Conservation (phyloP, 2,888 invertebrate genomes). For the Idaea aversata region DNA sequence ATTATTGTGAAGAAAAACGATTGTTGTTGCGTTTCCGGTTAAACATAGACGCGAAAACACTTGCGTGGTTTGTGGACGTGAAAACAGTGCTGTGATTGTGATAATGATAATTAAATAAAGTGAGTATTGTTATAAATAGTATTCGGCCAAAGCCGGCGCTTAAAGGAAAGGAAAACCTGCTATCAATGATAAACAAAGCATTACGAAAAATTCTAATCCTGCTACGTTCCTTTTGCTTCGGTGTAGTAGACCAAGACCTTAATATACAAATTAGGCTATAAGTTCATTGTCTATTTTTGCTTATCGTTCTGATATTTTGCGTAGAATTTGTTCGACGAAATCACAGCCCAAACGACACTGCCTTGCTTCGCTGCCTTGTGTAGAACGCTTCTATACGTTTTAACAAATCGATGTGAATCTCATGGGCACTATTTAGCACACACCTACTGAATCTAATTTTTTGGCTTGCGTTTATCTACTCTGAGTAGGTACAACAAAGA, state of each 20-base stretch:
- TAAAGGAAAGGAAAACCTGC: too few relatives aligned
- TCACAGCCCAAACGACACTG: too few relatives aligned
- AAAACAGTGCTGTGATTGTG: constrained; percentile 27
- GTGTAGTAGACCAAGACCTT: too few relatives aligned
- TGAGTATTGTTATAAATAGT: neutral
- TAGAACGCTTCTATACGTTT: too few relatives aligned
- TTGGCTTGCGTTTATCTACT: neutral
- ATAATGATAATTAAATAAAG: neutral
- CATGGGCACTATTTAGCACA: too few relatives aligned
- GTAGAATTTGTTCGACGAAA: neutral
- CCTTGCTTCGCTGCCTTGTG: too few relatives aligned
- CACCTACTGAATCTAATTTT: neutral
- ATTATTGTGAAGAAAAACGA: constrained; percentile 37
- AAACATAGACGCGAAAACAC: constrained; percentile 18
- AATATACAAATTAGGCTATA: too few relatives aligned
- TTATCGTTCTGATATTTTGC: neutral
- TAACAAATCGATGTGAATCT: too few relatives aligned
- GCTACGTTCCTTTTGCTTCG: too few relatives aligned
- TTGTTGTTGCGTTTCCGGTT: constrained; percentile 31
- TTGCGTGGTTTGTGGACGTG: constrained; percentile 12
- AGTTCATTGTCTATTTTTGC: neutral
- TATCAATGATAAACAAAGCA: too few relatives aligned
- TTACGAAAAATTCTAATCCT: too few relatives aligned
- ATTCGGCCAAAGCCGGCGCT: neutral
- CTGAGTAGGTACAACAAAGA: neutral